Percentiles rank a stretch among this genome's conserved stretches.
Evolutionary conservation across 2,113 vertebrate species (phyloP).

Genomic region (Natator depressus): DNA sequence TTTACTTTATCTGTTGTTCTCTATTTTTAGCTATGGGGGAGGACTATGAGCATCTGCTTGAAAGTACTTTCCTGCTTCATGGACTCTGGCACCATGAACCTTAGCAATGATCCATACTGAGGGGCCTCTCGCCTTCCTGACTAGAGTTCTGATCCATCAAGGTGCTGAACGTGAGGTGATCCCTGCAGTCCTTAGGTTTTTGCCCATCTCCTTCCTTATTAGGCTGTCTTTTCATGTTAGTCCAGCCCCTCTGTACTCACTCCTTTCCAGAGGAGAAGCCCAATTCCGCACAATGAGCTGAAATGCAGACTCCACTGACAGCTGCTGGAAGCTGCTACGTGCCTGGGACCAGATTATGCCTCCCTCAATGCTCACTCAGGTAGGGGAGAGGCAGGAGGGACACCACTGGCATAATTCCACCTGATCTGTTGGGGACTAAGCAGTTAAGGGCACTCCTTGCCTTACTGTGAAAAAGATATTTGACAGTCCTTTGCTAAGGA

Average conservation of each 20-base stretch:
- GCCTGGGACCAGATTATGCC: not conserved
- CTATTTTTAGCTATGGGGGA: not conserved
- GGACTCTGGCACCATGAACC: not conserved
- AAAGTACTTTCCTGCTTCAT: accelerated
- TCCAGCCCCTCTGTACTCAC: not conserved
- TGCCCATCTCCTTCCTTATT: not conserved
- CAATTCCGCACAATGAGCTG: not conserved
- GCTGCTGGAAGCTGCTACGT: not conserved
- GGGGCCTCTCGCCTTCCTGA: not conserved
- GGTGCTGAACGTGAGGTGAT: not conserved
- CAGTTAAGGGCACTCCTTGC: not conserved
- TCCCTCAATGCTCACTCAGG: not conserved
- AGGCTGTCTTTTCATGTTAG: not conserved
- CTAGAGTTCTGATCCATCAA: accelerated
- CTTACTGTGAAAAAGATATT: not conserved
- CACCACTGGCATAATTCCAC: not conserved
- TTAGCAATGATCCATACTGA: not conserved
- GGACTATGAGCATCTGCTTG: not conserved
- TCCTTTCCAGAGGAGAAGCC: not conserved
- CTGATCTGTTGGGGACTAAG: not conserved
- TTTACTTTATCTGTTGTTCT: not conserved
- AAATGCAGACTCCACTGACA: not conserved
- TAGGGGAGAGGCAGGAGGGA: not conserved
- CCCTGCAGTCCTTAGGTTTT: not conserved
- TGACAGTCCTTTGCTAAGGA: not conserved